Base-by-base conservation (phyloP, 2,888 invertebrate species). In the Brenthis ino region DNA sequence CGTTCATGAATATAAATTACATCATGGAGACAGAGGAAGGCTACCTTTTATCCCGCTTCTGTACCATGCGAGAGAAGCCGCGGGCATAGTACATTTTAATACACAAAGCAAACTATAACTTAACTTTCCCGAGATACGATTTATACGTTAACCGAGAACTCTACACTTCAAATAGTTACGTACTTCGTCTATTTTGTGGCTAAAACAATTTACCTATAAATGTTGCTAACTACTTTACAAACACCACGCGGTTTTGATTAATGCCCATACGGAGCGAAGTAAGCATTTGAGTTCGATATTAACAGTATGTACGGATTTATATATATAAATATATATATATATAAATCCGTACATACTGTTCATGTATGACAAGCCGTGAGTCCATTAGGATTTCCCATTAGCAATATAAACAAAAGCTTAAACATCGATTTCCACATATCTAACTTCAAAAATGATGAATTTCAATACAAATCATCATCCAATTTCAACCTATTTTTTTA, bases 121-220 rank as follows among this genome's bases (percentile, higher is more conserved):
- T 16, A 16, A 63, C 33, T 51, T 37, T 33, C 0, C 53, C 37
- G 51, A 37, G 51, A 51, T 37, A 28, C 53, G 28, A 28, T 28
- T 28, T 57, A 51, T 50, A 57, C 20, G 55, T 67, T 60, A 48
- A 58, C 20, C 33, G 58, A 58, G 50, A 56, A 43, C 56, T 28
- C 53, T 47, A 54, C 55, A 61, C 51, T 63, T 16, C 24, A 68
- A 72, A 65, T 69, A 63, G 69, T 72, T 71, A 43, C 47, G n/a
- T 63, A 58, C 60, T 64, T 69, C 64, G 60, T 64, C 66, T 67
- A 64, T 70, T 70, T 72, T 68, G 67, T 57, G 67, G 70, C 58
- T 67, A 64, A 68, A 72, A 72, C 72, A 70, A 70, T 72, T 70
- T 65, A 63, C 65, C 63, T 67, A 57, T 70, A 65, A 70, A 70